A percentile compares a stretch with the other conserved stretches of the same genome.
Evolutionary conservation across 2,797 vertebrate genomes (phyloP).

Genomic region (Phataginus tricuspis): DNA sequence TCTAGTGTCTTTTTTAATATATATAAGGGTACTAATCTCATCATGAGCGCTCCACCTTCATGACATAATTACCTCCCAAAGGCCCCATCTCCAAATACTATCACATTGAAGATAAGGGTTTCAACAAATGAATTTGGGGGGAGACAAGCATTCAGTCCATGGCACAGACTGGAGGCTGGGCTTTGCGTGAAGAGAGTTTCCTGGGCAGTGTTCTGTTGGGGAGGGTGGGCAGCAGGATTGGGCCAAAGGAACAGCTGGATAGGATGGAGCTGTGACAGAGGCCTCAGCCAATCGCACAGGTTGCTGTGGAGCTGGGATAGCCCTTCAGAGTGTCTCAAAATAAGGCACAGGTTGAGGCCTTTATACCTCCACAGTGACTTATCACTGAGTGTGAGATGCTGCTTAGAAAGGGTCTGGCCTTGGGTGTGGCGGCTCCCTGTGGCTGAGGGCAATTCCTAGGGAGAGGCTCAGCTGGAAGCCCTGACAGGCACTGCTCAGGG

Average conservation of each 20-base stretch:
- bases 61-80: background rate
- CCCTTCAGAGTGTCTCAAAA: background rate
- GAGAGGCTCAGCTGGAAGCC: background rate
- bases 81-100: background rate
- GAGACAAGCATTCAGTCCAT: background rate
- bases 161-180: background rate
- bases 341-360: background rate
- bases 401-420: background rate
- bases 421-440: background rate
- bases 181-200: background rate
- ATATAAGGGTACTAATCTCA: background rate
- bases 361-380: background rate
- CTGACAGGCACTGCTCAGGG: background rate
- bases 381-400: background rate
- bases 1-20: background rate
- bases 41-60: background rate
- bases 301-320: background rate
- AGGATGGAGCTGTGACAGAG: background rate
- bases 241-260: background rate
- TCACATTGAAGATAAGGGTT: background rate
- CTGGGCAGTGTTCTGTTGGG: too few species aligned
- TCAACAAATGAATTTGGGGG: background rate
- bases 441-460: background rate
- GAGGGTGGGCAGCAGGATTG: background rate
- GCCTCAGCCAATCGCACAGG: accelerated